Conservation (phyloP, 2,797 vertebrate genomes). For the Lepus townsendii region DNA sequence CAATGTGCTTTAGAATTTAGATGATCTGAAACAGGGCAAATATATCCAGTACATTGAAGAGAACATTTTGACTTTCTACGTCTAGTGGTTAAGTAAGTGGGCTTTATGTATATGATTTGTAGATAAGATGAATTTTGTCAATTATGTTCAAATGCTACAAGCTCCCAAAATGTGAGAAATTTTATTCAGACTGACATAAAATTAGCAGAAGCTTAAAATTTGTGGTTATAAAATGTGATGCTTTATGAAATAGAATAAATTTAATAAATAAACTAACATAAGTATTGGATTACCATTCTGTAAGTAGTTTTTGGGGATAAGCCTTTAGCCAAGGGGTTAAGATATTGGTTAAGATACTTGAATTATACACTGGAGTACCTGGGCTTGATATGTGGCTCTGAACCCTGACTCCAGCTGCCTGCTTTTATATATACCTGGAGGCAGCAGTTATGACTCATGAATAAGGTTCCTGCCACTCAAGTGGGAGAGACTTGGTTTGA, state of each 20-base stretch:
- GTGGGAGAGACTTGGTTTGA: too few relatives aligned
- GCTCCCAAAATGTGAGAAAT: not conserved
- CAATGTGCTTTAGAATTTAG: slow-evolving; percentile 67
- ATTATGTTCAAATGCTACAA: not conserved
- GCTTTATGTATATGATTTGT: not conserved
- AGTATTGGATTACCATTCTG: not conserved
- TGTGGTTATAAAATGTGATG: not conserved
- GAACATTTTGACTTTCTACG: slow-evolving; percentile 1
- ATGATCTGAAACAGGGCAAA: slow-evolving; percentile 66
- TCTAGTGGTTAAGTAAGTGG: not conserved
- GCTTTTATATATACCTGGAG: too few relatives aligned
- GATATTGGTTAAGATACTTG: too few relatives aligned
- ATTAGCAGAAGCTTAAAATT: not conserved
- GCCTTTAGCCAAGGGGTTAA: too few relatives aligned
- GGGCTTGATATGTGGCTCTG: too few relatives aligned
- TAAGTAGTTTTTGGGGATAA: not conserved
- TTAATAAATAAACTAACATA: not conserved
- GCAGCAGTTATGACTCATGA: too few relatives aligned
- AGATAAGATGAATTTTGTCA: not conserved
- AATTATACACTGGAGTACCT: too few relatives aligned
- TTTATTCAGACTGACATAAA: not conserved
- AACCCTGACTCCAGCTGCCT: too few relatives aligned
- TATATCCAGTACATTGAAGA: not conserved
- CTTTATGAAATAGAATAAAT: not conserved
- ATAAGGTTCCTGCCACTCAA: too few relatives aligned